These are phyloP conservation scores for Brachionus manjavacas DNA, from an alignment of 1,140 invertebrate genomes.

Conservation along the genomic window DNA sequence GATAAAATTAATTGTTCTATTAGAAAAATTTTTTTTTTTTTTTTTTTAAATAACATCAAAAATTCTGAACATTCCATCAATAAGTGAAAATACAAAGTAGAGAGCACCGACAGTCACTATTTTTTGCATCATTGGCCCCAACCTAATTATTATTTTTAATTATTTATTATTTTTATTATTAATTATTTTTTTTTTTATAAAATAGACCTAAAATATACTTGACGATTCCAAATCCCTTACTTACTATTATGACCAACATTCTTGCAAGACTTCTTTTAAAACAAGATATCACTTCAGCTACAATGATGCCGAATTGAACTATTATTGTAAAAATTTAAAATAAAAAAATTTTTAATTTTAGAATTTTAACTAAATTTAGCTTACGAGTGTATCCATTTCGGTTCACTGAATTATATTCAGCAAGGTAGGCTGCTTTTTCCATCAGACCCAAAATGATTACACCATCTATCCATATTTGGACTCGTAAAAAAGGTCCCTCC, in stretches of 20 bases:
- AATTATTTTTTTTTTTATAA: no score
- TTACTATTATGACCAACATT: conserved; percentile 87
- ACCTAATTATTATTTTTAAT: no score
- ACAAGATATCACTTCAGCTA: conserved; percentile 81
- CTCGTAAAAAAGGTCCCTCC: conserved; percentile 81
- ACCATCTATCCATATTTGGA: conserved; percentile 90
- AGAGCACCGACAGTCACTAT: conserved; percentile 74
- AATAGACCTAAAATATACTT: conserved; percentile 64
- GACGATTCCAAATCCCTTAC: conserved; percentile 87
- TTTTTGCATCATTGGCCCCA: conserved; percentile 77
- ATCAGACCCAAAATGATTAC: conserved; percentile 74
- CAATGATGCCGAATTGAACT: conserved; percentile 64
- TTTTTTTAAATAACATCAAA: conserved; percentile 51
- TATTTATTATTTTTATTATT: no score
- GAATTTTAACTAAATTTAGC: neutral
- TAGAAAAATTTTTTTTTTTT: neutral
- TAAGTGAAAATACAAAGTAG: conserved; percentile 74
- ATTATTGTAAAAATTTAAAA: conserved; percentile 47
- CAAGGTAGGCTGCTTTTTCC: conserved; percentile 77
- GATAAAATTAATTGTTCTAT: conserved; percentile 14
- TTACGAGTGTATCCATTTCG: conserved; percentile 65
- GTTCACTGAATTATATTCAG: conserved; percentile 76
- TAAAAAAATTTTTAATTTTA: neutral
- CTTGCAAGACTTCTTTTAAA: conserved; percentile 80
- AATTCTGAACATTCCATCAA: conserved; percentile 74